These are phyloP conservation scores for Microvelia longipes DNA, from an alignment of 1,140 invertebrate genomes.

Conservation along the genomic window DNA sequence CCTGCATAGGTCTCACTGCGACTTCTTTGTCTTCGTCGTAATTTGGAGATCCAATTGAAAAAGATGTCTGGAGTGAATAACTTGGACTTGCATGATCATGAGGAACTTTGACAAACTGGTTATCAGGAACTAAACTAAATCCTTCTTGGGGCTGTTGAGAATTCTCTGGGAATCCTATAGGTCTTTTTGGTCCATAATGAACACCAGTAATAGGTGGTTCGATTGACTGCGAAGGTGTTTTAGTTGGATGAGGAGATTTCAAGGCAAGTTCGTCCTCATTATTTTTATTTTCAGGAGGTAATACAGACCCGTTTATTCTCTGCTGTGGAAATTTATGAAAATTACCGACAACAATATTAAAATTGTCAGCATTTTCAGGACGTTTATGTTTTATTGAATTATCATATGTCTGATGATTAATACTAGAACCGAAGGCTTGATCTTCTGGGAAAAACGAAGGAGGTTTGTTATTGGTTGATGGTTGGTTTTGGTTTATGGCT, in stretches of 20 bases:
- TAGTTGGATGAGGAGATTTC: neutral
- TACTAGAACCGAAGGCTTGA: neutral
- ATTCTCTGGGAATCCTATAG: neutral
- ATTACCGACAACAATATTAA: neutral
- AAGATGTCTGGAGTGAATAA: constrained; percentile 25
- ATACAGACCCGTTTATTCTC: neutral
- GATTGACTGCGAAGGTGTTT: neutral
- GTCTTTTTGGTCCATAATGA: neutral
- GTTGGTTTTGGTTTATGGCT: neutral
- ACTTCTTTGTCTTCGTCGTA: constrained; percentile 11
- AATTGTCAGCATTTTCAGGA: neutral
- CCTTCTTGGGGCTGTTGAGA: constrained; percentile 5
- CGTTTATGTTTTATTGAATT: neutral
- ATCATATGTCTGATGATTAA: neutral
- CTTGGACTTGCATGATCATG: constrained; percentile 21
- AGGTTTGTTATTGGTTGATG: neutral
- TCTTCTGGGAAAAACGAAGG: neutral
- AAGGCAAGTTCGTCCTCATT: neutral
- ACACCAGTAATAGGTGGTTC: neutral
- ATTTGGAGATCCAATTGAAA: constrained; percentile 21
- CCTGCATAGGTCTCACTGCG: constrained; percentile 16
- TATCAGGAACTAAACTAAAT: constrained; percentile 7
- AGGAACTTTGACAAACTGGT: constrained; percentile 21
- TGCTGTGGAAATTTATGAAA: neutral
- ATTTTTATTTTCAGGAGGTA: neutral